A percentile compares a stretch with the other conserved stretches of the same genome.
Evolutionary conservation across 35 echinoderm and acorn worm genomes (phyloP).

Genomic region (Strongylocentrotus purpuratus): DNA sequence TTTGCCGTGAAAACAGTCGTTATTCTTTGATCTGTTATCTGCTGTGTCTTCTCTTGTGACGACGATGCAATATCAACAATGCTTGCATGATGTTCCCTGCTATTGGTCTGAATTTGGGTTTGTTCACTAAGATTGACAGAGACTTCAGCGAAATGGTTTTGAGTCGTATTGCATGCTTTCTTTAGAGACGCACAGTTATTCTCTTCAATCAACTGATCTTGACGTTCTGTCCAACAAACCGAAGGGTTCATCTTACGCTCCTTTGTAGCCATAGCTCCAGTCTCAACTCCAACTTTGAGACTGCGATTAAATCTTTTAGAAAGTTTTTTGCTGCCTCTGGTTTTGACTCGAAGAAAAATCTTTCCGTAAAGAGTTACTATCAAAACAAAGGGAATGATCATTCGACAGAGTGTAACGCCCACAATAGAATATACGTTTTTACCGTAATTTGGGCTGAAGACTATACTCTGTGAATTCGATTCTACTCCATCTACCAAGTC

Average conservation of each 20-base stretch:
- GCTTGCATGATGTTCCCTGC: neutral
- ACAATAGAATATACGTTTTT: neutral
- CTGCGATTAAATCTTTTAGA: neutral
- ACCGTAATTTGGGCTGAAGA: neutral
- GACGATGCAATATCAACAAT: neutral
- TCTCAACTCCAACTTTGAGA: neutral
- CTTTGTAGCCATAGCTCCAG: neutral
- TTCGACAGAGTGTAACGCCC: neutral
- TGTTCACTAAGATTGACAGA: neutral
- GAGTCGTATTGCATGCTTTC: neutral
- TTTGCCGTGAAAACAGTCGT: neutral
- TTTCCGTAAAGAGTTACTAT: neutral
- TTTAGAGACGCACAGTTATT: neutral
- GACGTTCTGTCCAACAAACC: neutral
- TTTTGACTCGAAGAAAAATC: neutral
- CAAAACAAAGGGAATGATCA: neutral
- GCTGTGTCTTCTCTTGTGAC: neutral
- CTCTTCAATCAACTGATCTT: too few relatives aligned
- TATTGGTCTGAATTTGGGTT: neutral
- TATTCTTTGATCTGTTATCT: neutral
- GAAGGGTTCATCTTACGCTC: too few relatives aligned
- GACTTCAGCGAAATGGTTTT: neutral
- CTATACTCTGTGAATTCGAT: neutral
- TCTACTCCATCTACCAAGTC: neutral
- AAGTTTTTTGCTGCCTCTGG: neutral